Percentiles rank a stretch among this genome's conserved stretches.
These are phyloP conservation scores for Sceloporus tristichus DNA, from an alignment of 2,113 vertebrate species.

Conservation along the genomic window DNA sequence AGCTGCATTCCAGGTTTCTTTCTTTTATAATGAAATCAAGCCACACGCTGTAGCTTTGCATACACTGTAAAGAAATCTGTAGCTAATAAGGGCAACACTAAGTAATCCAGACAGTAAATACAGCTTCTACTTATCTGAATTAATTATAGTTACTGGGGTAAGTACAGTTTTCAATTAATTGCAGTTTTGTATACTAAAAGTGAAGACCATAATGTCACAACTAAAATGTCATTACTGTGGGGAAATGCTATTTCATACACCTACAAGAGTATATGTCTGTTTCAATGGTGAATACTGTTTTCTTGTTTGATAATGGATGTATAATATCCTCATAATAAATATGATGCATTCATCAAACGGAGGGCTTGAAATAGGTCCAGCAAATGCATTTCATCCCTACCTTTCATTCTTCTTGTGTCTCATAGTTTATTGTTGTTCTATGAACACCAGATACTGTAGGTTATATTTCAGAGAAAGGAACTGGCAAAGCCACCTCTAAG, in stretches of 20 bases:
- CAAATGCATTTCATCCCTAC: background rate
- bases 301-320: background rate
- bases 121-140: constrained; percentile 33
- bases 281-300: constrained; percentile 21
- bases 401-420: background rate
- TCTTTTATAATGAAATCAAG: constrained; percentile 17
- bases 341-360: background rate
- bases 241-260: constrained; percentile 11
- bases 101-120: constrained; percentile 44
- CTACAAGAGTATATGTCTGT: constrained; percentile 15
- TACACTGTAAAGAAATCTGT: constrained; percentile 19
- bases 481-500: too few species aligned
- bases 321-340: background rate
- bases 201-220: constrained; percentile 35
- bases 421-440: background rate
- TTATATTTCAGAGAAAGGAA: too few species aligned
- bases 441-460: too few species aligned
- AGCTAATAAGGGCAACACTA: constrained; percentile 2
- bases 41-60: background rate
- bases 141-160: constrained; percentile 34
- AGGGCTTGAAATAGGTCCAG: background rate
- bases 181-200: constrained; percentile 34
- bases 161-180: constrained; percentile 40
- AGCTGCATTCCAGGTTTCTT: constrained; percentile 1
- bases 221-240: constrained; percentile 33